Base-by-base conservation (phyloP, 2,113 vertebrate genomes). In the Sula dactylatra region DNA sequence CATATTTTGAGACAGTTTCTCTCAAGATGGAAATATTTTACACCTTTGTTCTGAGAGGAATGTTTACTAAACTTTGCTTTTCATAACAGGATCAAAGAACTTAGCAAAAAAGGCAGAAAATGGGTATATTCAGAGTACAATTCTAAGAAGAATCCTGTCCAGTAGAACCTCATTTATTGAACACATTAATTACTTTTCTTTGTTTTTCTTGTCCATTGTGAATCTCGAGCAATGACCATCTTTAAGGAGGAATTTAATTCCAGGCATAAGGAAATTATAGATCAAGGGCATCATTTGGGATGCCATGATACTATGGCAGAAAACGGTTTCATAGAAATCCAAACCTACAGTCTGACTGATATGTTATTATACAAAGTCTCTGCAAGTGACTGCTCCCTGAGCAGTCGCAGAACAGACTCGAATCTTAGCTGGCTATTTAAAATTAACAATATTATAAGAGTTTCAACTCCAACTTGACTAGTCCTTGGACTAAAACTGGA, bases 41-140 rank as follows among this genome's bases (percentile, higher is more conserved):
- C 42, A 85, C 21, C 34, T 91, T 84, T 91, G 7, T 78, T 87
- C 61, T 69, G 31, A 82, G 49, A 74, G 9, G 15, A 80, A 65
- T 45, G 12, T 76, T 79, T 79, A 59, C 31, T 65, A 76, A 96
- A 96, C 61, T 91, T 24, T 52, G 17, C 15, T 90, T 88, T 90
- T 79, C 40, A 38, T 38, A 76, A 44, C 7, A 13, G 4, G 32
- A 86, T 78, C 21, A 90, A 88, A 82, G 25, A 7, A 70, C n/a
- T 86, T 44, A 9, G 69, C 4, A 66, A 86, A 87, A 91, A 90
- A 80, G 34, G 34, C 20, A 93, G 42, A 67, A 71, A 70, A 81
- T 22, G 6, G 14, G 7, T 45, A 61, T 58, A 88, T 62, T 73
- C 34, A 70, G 25, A 10, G 24, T 27, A 76, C 11, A 90, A 44